Evolutionary conservation across 2,888 invertebrate species (phyloP), one percentile per base, ranked within the genome.

Genomic region (Julus scanicus): DNA sequence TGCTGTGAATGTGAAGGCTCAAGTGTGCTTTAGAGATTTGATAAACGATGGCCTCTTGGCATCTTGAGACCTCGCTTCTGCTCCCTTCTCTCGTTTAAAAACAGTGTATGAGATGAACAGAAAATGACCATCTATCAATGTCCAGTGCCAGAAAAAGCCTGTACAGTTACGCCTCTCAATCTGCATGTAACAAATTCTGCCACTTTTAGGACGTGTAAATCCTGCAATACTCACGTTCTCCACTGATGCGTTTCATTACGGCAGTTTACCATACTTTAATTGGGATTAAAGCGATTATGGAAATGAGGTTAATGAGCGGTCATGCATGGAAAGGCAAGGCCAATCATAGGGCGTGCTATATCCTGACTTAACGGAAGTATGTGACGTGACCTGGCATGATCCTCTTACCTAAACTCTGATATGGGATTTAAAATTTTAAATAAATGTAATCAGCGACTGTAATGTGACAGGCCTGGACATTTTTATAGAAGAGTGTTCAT

Each of bases 261-360:
- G 13, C 37, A 29, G 80, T 80, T 80, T 80, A 80, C 11, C 80
- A 37, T 80, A 80, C 80, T 80, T 80, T 80, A 80, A 80, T 80
- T 80, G 80, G 80, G 80, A 80, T 80, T 80, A 80, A 80, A 80
- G 80, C 80, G 80, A 80, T 80, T 80, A 80, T 80, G 80, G 13
- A 80, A 80, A 80, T 80, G 80, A 80, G 80, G 80, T 80, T 80
- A 80, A 80, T 80, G 37, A 29, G 80, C 80, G 80, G 80, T 37
- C 80, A 37, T 80, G 80, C 80, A 37, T 13, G 37, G 80, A 37
- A 29, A 37, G 80, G 37, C 80, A 0, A 37, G 80, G 80, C 29
- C 29, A 37, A 9, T 29, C 20, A 20, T n/a, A 20, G 6, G 44
- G 44, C 63, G 44, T 44, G 63, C n/a, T n/a, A 4, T 63, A 8